Evolutionary conservation across 2,888 invertebrate species (phyloP).

Genomic region (Oscheius sp.): DNA sequence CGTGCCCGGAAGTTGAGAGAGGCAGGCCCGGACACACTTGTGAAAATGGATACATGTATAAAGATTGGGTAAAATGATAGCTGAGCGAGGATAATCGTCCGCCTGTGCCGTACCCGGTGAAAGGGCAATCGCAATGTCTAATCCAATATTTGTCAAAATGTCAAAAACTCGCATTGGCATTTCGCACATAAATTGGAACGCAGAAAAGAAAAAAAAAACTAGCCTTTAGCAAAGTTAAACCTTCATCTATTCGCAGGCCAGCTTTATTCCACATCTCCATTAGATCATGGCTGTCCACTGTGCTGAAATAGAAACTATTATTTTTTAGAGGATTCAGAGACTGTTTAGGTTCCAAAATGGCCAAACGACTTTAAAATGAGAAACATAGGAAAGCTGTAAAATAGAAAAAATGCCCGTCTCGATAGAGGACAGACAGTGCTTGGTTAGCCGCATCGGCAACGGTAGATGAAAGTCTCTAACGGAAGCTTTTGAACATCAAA

Average conservation of each 20-base stretch:
- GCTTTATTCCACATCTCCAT: conserved; percentile 60
- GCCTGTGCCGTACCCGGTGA: conserved; percentile 6
- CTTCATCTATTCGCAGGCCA: conserved; percentile 60
- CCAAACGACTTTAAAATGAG: no score
- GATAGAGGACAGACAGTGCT: no score
- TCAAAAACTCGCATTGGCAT: conserved; percentile 1
- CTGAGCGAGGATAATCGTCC: conserved; percentile 6
- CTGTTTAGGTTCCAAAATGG: no score
- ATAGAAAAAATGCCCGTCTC: no score
- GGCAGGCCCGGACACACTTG: no score
- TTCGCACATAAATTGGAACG: background rate
- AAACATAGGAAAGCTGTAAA: no score
- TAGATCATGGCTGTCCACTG: conserved; percentile 57
- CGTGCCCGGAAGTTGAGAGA: conserved; percentile 8
- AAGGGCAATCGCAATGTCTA: conserved; percentile 24
- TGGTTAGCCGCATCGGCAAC: no score
- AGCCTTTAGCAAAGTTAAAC: conserved; percentile 53
- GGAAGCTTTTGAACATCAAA: background rate
- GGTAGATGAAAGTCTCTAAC: background rate
- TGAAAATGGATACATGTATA: background rate
- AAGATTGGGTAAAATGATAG: conserved; percentile 5
- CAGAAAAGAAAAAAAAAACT: conserved; percentile 8
- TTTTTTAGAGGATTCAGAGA: background rate
- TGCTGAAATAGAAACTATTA: conserved; percentile 41
- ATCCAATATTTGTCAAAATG: conserved; percentile 29